Conservation (phyloP, 64 coral and sea anemone species). For the Montipora foliosa region DNA sequence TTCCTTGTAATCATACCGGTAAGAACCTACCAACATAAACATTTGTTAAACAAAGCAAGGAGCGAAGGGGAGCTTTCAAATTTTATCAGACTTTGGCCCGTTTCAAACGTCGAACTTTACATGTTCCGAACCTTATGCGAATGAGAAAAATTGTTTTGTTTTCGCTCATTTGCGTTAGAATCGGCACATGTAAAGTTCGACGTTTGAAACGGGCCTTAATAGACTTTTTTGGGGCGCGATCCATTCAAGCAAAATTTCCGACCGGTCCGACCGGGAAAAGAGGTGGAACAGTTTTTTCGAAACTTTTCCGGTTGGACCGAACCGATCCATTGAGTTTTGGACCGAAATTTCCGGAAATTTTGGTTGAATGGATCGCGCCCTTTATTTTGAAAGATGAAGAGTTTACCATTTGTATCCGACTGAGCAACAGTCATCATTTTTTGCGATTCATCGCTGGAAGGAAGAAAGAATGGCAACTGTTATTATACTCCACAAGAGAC, state of each 20-base stretch:
- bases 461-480: background rate
- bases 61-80: background rate
- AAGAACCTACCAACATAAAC: background rate
- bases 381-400: conserved; percentile 1
- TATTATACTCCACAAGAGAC: background rate
- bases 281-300: no score
- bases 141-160: no score
- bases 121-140: no score
- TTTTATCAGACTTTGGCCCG: background rate
- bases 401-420: background rate
- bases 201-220: background rate
- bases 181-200: no score
- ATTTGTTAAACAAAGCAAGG: conserved; percentile 1
- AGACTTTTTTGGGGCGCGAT: background rate
- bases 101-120: no score
- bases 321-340: no score
- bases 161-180: no score
- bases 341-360: no score
- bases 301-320: no score
- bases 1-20: background rate
- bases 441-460: background rate
- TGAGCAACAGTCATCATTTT: background rate
- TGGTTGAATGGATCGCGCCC: no score
- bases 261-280: no score
- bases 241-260: no score